Evolutionary conservation across 2,113 vertebrate species (phyloP).

Genomic region (Limanda limanda): DNA sequence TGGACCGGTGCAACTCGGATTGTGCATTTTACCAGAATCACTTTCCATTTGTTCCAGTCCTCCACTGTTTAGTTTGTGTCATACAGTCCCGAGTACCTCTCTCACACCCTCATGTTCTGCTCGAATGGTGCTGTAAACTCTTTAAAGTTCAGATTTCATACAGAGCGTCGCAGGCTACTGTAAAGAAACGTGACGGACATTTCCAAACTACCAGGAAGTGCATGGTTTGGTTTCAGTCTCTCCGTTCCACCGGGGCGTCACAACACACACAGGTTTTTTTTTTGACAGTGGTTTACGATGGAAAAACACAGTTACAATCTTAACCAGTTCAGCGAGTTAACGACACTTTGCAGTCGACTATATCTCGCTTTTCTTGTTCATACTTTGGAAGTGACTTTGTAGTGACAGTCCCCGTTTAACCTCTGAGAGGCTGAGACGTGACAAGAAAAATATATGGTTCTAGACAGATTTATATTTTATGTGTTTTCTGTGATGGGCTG

Average conservation of each 20-base stretch:
- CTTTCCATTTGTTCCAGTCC: background rate
- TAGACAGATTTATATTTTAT: background rate
- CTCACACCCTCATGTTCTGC: constrained; percentile 58
- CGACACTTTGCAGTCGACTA: constrained; percentile 4
- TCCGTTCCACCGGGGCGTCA: constrained; percentile 10
- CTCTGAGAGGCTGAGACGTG: constrained; percentile 11
- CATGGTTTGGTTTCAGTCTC: constrained; percentile 34
- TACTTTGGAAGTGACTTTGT: constrained; percentile 18
- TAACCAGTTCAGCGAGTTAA: constrained; percentile 54
- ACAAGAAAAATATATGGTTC: background rate
- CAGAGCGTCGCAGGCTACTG: constrained; percentile 14
- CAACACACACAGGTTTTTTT: background rate
- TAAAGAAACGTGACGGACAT: constrained; percentile 20
- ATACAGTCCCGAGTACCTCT: too few species aligned
- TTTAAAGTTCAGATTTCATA: constrained; percentile 52
- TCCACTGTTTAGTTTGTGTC: background rate
- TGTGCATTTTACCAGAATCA: background rate
- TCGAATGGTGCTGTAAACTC: constrained; percentile 41
- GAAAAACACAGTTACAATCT: constrained; percentile 30
- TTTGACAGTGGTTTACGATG: background rate
- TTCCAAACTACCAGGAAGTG: constrained; percentile 54
- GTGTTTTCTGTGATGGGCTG: background rate
- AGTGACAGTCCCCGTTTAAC: constrained; percentile 19
- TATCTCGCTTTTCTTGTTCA: constrained; percentile 43
- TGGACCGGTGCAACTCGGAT: background rate